These are phyloP conservation scores for Leucoraja erinaceus DNA, from an alignment of 2,113 vertebrate species.

Conservation along the genomic window DNA sequence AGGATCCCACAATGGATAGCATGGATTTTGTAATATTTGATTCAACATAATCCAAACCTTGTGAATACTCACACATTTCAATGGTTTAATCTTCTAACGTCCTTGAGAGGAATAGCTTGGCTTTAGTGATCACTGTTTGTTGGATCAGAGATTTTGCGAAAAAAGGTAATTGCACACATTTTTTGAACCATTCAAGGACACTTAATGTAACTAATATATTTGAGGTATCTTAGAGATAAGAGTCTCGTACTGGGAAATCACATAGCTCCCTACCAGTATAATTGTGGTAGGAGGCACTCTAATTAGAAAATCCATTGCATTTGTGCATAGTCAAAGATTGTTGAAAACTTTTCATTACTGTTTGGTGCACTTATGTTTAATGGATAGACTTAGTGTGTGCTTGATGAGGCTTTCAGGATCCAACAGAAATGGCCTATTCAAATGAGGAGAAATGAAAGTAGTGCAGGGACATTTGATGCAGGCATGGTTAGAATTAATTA, in stretches of 20 bases:
- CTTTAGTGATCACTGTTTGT: not conserved
- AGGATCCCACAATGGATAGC: too few relatives aligned
- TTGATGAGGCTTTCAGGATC: not conserved
- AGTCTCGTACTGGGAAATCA: not conserved
- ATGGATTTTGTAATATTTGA: not conserved
- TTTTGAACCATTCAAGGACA: not conserved
- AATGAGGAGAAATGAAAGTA: not conserved
- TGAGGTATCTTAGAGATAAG: not conserved
- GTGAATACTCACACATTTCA: not conserved
- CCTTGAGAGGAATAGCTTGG: not conserved
- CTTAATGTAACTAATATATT: not conserved
- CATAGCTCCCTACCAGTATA: not conserved
- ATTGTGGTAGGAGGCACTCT: not conserved
- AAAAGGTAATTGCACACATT: not conserved
- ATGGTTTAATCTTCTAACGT: not conserved
- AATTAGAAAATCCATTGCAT: not conserved
- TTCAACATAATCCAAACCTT: not conserved
- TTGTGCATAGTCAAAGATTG: not conserved
- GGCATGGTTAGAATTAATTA: not conserved
- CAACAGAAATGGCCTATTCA: not conserved
- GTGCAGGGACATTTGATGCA: not conserved
- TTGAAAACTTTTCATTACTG: not conserved
- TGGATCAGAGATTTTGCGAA: not conserved
- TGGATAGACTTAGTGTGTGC: not conserved
- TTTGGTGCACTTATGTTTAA: not conserved